Base-by-base conservation (phyloP, 2,797 vertebrate genomes). In the Melanotaenia trifasciata region DNA sequence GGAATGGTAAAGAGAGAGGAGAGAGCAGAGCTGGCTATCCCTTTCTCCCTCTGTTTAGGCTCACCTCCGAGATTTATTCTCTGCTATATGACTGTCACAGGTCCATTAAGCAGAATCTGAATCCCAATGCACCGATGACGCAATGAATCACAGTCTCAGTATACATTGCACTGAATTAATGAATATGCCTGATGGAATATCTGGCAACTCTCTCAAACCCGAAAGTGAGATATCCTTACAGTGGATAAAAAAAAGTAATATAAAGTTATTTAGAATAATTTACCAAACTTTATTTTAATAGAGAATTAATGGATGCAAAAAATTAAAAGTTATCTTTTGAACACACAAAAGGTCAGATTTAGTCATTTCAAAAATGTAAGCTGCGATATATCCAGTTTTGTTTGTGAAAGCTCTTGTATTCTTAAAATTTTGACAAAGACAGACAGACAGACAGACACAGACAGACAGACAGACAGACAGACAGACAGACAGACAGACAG, bases 61-160 rank as follows among this genome's bases (percentile, higher is more conserved):
- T 58, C 65, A 56, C 30, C 26, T 75, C 65, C 74, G 36, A 86
- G 57, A 78, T 80, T 70, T 59, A 64, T 76, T 67, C 51, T 68
- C 60, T 40, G 72, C 59, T 20, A 53, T 43, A 20, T 64, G 54
- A 75, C 69, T 61, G 72, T 80, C 62, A 47, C 30, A 64, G 61
- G 51, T 74, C 45, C 54, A 84, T 76, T 83, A 77, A 72, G 69
- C 73, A 16, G 51, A 47, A 67, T 70, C 56, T 64, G 22, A 63
- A 38, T 72, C 58, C 58, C 58, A 70, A 50, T 26, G 63, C 53
- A 70, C n/a, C 28, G 58, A 38, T 59, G 58, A 47, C 71, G 35
- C 53, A 77, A 14, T 57, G 56, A 85, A 71, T 74, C 61, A 43
- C n/a, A 70, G 56, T 67, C 58, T 35, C 35, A 36, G 30, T 61